Evolutionary conservation across 1,140 invertebrate genomes (phyloP).

Genomic region (Philopotamus ludificatus): DNA sequence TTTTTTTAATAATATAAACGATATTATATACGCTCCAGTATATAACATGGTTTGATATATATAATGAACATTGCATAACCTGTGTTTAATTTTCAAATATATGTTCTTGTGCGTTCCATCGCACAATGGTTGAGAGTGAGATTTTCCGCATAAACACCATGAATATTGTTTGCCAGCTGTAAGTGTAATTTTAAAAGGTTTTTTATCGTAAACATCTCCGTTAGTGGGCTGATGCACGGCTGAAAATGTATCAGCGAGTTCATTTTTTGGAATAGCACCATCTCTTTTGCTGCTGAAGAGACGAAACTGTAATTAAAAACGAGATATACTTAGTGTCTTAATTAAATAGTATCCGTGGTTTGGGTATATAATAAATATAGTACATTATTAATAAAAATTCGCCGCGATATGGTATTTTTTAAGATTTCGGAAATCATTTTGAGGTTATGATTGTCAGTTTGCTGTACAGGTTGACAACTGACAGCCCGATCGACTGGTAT

Average conservation of each 20-base stretch:
- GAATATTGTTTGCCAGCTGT: conserved; percentile 80
- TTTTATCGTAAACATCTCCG: conserved; percentile 81
- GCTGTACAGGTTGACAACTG: too few species aligned
- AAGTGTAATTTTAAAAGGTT: conserved; percentile 80
- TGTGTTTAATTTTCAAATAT: conserved; percentile 68
- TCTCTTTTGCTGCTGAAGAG: not conserved
- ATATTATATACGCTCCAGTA: too few species aligned
- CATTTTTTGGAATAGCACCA: conserved; percentile 64
- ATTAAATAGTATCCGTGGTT: too few species aligned
- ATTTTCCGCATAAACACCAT: conserved; percentile 94
- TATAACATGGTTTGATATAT: too few species aligned
- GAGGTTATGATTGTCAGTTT: too few species aligned
- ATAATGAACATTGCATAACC: conserved; percentile 45
- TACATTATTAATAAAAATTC: too few species aligned
- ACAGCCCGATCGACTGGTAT: too few species aligned
- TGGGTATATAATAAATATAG: too few species aligned
- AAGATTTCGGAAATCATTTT: too few species aligned
- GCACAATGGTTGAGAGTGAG: conserved; percentile 91
- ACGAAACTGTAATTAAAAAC: not conserved
- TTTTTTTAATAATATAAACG: not conserved
- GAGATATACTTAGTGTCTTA: too few species aligned
- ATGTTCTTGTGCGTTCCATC: conserved; percentile 85
- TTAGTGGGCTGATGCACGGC: conserved; percentile 63
- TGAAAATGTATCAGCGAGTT: conserved; percentile 59
- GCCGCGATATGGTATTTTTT: too few species aligned